Evolutionary conservation across 2,113 vertebrate genomes (phyloP).

Genomic region (Myotis yumanensis): DNA sequence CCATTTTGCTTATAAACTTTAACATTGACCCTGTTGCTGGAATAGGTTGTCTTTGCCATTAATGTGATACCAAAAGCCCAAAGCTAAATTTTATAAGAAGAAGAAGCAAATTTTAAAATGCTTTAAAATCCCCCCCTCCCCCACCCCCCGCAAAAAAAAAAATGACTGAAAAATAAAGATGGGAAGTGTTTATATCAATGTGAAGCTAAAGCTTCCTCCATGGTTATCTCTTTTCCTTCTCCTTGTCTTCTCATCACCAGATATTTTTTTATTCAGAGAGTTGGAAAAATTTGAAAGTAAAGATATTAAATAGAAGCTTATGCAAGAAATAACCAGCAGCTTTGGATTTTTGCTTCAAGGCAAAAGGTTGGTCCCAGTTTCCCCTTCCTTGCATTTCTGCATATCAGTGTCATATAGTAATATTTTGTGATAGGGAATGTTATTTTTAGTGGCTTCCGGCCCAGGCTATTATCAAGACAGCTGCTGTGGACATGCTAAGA

Average conservation of each 20-base stretch:
- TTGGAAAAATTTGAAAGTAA: slow-evolving; percentile 4
- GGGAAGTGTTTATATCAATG: not conserved
- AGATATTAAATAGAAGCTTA: not conserved
- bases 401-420: not conserved
- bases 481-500: not conserved
- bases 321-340: not conserved
- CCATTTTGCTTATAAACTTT: not conserved
- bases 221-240: not conserved
- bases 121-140: not conserved
- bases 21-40: not conserved
- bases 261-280: not conserved
- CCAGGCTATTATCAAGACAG: not conserved
- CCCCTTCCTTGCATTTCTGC: not conserved
- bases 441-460: not conserved
- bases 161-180: not conserved
- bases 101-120: not conserved
- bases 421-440: not conserved
- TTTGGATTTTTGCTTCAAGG: not conserved
- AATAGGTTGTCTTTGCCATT: not conserved
- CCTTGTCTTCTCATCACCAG: not conserved
- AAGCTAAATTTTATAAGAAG: slow-evolving; percentile 41
- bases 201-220: not conserved
- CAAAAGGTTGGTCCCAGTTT: not conserved
- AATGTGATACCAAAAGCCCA: not conserved
- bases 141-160: too few relatives aligned